These are phyloP conservation scores for Bugulina stolonifera DNA, from an alignment of 2,888 invertebrate species.

Conservation along the genomic window DNA sequence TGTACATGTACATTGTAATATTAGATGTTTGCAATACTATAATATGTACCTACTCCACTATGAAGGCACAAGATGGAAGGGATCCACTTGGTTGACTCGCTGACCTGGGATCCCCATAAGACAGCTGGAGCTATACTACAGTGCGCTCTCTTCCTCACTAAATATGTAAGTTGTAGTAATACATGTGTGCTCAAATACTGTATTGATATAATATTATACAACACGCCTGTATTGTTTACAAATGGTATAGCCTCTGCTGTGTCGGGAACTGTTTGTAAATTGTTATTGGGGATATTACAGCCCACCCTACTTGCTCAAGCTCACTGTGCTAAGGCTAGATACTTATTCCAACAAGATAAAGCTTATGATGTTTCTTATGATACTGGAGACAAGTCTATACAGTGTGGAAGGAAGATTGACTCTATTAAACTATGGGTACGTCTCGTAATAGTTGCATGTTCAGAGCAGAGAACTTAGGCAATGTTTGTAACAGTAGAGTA, in stretches of 20 bases:
- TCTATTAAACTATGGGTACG: conserved; percentile 42
- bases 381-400: conserved; percentile 46
- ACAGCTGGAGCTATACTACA: conserved; percentile 79
- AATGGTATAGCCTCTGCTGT: too few species aligned
- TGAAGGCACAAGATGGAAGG: conserved; percentile 58
- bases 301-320: conserved; percentile 35
- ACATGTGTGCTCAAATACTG: neutral
- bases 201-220: too few species aligned
- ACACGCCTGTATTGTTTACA: too few species aligned
- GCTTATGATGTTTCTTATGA: conserved; percentile 47
- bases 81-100: conserved; percentile 76
- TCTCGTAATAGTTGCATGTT: too few species aligned
- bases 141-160: conserved; percentile 56
- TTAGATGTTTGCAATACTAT: too few species aligned
- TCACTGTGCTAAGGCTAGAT: conserved; percentile 38
- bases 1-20: too few species aligned
- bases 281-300: too few species aligned
- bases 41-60: too few species aligned
- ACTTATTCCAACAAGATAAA: conserved; percentile 50
- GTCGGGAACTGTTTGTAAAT: too few species aligned
- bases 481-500: too few species aligned
- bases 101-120: conserved; percentile 90
- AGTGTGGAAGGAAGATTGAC: conserved; percentile 48
- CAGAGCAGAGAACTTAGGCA: too few species aligned
- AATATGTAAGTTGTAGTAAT: conserved; percentile 11